Conservation (phyloP, 2,888 invertebrate genomes). For the Adelphocoris suturalis region DNA sequence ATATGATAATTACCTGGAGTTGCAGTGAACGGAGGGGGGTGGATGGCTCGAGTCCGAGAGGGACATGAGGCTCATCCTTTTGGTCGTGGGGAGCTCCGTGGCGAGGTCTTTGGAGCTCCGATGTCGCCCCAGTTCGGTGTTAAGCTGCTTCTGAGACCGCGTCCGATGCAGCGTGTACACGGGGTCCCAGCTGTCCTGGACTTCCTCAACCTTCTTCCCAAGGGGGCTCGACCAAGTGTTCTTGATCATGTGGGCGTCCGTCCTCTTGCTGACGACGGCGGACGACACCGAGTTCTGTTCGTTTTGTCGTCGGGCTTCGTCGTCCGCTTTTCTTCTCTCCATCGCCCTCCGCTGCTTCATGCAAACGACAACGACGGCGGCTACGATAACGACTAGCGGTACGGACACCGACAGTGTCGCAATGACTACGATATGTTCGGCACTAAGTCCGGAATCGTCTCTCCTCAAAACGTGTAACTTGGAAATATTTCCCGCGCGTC, state of each 20-base stretch:
- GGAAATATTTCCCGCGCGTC: conserved; percentile 78
- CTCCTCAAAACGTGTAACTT: conserved; percentile 75
- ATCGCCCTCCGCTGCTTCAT: conserved; percentile 89
- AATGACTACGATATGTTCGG: conserved; percentile 91
- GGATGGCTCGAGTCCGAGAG: conserved; percentile 67
- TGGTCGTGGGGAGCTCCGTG: conserved; percentile 76
- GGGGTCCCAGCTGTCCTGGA: conserved; percentile 78
- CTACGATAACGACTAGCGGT: conserved; percentile 88
- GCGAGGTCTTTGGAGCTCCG: conserved; percentile 76
- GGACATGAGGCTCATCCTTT: conserved; percentile 71
- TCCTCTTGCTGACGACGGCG: conserved; percentile 78
- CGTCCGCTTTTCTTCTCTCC: conserved; percentile 89
- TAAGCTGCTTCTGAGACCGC: conserved; percentile 89
- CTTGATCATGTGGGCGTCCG: conserved; percentile 88
- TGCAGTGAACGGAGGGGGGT: conserved; percentile 75
- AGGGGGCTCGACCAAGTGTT: conserved; percentile 89
- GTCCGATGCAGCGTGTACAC: conserved; percentile 85
- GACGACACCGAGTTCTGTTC: conserved; percentile 91
- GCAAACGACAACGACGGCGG: conserved; percentile 89
- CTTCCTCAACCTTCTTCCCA: conserved; percentile 84
- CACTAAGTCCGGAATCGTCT: conserved; percentile 82
- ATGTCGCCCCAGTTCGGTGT: conserved; percentile 86
- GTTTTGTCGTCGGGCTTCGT: conserved; percentile 93
- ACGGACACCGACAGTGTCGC: conserved; percentile 91
- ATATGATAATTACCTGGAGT: conserved; percentile 77